A percentile compares a stretch with the other conserved stretches of the same genome.
phyloP scores from a whole-genome alignment of 2,888 invertebrate species.

The Rotaria magnacalcarata region DNA sequence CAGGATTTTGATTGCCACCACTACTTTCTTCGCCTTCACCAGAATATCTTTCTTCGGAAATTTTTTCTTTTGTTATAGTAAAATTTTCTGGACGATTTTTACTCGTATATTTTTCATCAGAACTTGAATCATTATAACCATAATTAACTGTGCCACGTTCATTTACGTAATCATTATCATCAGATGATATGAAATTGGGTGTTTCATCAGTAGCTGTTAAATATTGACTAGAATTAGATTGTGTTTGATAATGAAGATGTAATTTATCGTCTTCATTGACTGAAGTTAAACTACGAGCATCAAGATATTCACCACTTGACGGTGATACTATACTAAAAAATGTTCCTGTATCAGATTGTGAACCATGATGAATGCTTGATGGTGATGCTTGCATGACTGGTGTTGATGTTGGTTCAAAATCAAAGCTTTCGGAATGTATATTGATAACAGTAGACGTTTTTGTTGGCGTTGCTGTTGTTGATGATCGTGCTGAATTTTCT shows the following conservation, averaged over 20 bases:
- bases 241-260: not conserved
- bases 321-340: not conserved
- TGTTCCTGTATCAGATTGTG: slow-evolving; percentile 15
- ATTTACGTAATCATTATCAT: not conserved
- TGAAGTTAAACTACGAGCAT: not conserved
- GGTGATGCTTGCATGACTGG: not conserved
- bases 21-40: slow-evolving; percentile 34
- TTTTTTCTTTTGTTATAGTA: not conserved
- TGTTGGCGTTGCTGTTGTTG: not conserved
- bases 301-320: not conserved
- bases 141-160: not conserved
- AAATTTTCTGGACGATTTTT: not conserved
- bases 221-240: slow-evolving; percentile 28
- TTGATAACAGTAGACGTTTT: not conserved
- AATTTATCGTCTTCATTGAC: not conserved
- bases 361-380: not conserved
- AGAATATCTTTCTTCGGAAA: not conserved
- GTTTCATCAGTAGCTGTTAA: slow-evolving; percentile 5
- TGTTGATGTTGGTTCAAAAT: not conserved
- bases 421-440: not conserved
- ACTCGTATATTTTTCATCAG: not conserved
- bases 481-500: not conserved
- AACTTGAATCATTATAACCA: not conserved
- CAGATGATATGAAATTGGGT: not conserved
- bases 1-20: not conserved